These are phyloP conservation scores for Bombus confusus DNA, from an alignment of 1,140 invertebrate species.

Conservation along the genomic window DNA sequence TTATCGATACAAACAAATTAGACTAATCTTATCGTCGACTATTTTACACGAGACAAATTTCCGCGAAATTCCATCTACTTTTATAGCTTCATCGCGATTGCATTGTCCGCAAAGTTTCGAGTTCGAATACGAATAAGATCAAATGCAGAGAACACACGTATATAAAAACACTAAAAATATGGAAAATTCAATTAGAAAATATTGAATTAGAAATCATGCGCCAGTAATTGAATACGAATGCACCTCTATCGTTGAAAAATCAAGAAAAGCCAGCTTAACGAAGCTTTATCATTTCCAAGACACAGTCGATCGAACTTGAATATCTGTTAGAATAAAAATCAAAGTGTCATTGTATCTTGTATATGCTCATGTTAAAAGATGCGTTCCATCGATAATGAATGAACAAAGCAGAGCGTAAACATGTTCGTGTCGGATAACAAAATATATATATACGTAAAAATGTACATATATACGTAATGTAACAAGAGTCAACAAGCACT, in stretches of 20 bases:
- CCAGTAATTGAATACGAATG: background rate
- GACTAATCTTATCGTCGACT: background rate
- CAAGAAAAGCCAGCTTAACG: background rate
- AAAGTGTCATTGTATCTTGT: background rate
- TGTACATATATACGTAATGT: background rate
- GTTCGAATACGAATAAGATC: too few species aligned
- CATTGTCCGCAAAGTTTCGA: background rate
- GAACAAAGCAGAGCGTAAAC: constrained; percentile 9
- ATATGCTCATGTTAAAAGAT: background rate
- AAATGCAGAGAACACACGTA: background rate
- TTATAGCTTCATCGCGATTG: background rate
- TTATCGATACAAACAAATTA: background rate
- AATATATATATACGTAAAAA: background rate
- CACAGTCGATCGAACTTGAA: background rate
- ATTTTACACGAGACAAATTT: background rate
- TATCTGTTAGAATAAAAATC: background rate
- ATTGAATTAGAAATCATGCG: constrained; percentile 30
- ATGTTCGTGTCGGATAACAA: background rate
- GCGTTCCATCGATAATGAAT: background rate
- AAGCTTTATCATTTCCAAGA: background rate
- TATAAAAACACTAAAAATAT: background rate
- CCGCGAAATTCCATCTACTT: too few species aligned
- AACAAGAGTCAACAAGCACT: constrained; percentile 18
- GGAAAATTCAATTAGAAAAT: background rate
- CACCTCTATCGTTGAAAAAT: background rate